Percentiles rank a stretch among this genome's conserved stretches.
Evolutionary conservation across 2,113 vertebrate genomes (phyloP).

Genomic region (Xiphophorus hellerii): DNA sequence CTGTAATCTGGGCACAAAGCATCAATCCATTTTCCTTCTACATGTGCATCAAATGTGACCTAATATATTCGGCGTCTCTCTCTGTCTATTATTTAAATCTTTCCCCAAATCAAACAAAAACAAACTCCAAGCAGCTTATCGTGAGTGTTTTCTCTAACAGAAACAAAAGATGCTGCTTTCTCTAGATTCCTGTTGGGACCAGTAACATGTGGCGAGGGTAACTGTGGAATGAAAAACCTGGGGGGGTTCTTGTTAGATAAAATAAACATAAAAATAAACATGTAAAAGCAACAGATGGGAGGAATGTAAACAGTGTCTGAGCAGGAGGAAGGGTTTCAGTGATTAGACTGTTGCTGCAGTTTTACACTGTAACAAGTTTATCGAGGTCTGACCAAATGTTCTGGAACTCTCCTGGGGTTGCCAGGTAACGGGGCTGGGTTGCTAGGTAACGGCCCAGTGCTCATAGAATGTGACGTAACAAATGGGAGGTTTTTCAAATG

Average conservation of each 20-base stretch:
- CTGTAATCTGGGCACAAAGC: no score
- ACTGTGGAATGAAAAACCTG: background rate
- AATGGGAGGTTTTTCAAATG: no score
- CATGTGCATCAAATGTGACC: no score
- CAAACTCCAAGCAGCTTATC: background rate
- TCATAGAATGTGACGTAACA: no score
- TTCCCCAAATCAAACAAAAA: background rate
- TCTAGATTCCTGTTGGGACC: constrained; percentile 18
- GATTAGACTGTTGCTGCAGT: constrained; percentile 20
- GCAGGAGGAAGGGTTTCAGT: constrained; percentile 46
- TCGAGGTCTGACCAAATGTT: no score
- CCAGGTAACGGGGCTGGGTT: no score
- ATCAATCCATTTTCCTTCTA: no score
- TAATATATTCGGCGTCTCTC: background rate
- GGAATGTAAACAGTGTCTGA: constrained; percentile 60
- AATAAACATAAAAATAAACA: constrained; percentile 70
- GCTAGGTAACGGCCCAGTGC: no score
- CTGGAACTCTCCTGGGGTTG: no score
- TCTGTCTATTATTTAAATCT: background rate
- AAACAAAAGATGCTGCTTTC: constrained; percentile 7
- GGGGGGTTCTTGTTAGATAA: constrained; percentile 37
- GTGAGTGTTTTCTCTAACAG: background rate
- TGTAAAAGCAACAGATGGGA: constrained; percentile 62
- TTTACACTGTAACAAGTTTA: no score
- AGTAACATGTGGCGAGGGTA: constrained; percentile 19